Percentiles rank a stretch among this genome's conserved stretches.
phyloP scores from a whole-genome alignment of 2,113 vertebrate species.

The Hydrochoerus hydrochaeris region DNA sequence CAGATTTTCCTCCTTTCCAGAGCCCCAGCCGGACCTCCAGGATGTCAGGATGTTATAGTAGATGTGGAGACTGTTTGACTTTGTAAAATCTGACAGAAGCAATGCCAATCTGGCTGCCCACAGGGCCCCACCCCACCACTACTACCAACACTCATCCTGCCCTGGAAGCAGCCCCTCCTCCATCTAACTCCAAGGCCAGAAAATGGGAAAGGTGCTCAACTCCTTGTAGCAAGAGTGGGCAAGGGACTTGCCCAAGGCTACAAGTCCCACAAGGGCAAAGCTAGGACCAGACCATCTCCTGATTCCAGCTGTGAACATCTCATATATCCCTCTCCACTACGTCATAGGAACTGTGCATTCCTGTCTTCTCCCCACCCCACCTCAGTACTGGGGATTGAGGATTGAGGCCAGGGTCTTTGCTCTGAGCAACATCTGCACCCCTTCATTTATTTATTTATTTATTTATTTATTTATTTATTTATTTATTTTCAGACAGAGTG shows the following conservation, averaged over 20 bases:
- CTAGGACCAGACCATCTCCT: neutral
- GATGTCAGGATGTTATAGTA: neutral
- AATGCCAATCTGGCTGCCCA: neutral
- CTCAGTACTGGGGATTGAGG: neutral
- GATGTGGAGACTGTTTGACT: neutral
- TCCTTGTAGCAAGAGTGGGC: neutral
- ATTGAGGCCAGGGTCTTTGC: neutral
- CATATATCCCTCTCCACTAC: neutral
- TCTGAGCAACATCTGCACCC: neutral
- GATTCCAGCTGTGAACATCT: neutral
- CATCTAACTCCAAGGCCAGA: neutral
- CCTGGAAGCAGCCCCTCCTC: neutral
- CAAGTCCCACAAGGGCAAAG: neutral
- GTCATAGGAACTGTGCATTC: neutral
- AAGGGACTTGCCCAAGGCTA: neutral
- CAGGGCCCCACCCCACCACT: neutral
- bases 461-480: neutral
- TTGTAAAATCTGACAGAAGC: neutral
- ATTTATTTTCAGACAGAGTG: neutral
- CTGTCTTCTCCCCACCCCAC: neutral
- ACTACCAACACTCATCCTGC: neutral
- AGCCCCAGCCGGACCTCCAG: neutral
- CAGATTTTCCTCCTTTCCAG: neutral
- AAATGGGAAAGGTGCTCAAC: neutral
- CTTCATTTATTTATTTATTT: neutral